These are phyloP conservation scores for Chrysaora quinquecirrha DNA, from an alignment of 30 jellyfish, hydroid and myxozoan species.

Conservation along the genomic window DNA sequence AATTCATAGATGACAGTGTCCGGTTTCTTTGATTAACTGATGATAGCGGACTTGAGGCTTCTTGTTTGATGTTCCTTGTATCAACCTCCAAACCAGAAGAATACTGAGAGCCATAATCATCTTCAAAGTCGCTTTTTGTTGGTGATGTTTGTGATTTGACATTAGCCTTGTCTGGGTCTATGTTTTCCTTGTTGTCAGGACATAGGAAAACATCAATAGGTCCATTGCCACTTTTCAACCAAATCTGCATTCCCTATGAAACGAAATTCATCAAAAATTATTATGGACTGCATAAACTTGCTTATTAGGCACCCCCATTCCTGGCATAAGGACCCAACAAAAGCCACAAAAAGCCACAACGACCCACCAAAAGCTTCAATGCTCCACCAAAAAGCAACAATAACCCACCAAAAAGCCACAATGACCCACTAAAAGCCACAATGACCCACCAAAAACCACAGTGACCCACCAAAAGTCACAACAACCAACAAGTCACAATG, in stretches of 20 bases:
- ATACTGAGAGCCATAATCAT: constrained; percentile 44
- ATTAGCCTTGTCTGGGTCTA: constrained; percentile 55
- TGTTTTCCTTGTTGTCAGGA: constrained; percentile 94
- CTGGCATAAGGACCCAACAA: no score
- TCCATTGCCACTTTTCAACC: constrained; percentile 95
- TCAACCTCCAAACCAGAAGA: constrained; percentile 70
- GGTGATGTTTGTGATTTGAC: constrained; percentile 79
- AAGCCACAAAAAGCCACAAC: no score
- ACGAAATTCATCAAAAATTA: not conserved
- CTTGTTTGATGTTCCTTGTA: constrained; percentile 16
- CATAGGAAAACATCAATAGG: constrained; percentile 96
- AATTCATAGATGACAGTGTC: constrained; percentile 82
- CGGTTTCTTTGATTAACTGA: constrained; percentile 48
- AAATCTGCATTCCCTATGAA: constrained; percentile 82
- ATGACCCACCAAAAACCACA: no score
- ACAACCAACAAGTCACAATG: no score
- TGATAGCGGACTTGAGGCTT: constrained; percentile 16
- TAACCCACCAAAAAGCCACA: no score
- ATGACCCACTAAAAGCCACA: no score
- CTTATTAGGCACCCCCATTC: no score
- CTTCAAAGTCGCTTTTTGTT: constrained; percentile 49
- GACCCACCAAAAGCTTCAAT: no score
- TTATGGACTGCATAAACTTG: no score
- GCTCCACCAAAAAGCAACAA: no score
- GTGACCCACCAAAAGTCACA: no score